phyloP scores from a whole-genome alignment of 2,888 invertebrate species.

The Hypselothyrea guttata region DNA sequence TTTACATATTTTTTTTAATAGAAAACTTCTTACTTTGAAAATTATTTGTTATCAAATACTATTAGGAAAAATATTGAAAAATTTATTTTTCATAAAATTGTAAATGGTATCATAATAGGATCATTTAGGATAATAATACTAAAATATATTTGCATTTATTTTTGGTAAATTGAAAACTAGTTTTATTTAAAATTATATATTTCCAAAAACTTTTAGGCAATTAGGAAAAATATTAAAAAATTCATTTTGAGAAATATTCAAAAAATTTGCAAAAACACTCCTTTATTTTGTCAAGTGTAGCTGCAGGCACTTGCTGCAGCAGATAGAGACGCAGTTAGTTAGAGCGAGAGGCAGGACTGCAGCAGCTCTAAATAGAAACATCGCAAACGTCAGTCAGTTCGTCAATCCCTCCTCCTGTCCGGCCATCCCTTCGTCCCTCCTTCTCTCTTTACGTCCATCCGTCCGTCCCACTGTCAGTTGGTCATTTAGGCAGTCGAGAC shows the following conservation, averaged over 20 bases:
- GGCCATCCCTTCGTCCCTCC: conserved; percentile 29
- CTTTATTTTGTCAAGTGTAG: conserved; percentile 14
- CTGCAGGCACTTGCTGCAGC: conserved; percentile 36
- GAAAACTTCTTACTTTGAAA: not conserved
- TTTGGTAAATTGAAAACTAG: not conserved
- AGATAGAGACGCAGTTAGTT: not conserved
- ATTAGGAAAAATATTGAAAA: not conserved
- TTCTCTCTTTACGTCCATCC: conserved; percentile 30
- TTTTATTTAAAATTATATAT: not conserved
- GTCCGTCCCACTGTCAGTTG: conserved; percentile 24
- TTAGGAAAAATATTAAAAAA: not conserved
- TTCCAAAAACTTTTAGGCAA: not conserved
- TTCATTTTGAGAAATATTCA: not conserved
- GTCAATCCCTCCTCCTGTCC: conserved; percentile 20
- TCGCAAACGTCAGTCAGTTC: conserved; percentile 38
- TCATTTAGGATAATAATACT: too few species aligned
- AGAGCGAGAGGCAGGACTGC: conserved; percentile 3
- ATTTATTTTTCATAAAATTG: not conserved
- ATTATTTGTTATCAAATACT: not conserved
- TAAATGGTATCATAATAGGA: too few species aligned
- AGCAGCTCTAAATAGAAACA: conserved; percentile 69
- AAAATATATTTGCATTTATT: too few species aligned
- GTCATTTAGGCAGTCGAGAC: conserved; percentile 61
- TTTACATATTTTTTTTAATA: not conserved
- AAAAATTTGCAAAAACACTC: not conserved